These are phyloP conservation scores for Parus major DNA, from an alignment of 2,113 vertebrate species.

Conservation along the genomic window DNA sequence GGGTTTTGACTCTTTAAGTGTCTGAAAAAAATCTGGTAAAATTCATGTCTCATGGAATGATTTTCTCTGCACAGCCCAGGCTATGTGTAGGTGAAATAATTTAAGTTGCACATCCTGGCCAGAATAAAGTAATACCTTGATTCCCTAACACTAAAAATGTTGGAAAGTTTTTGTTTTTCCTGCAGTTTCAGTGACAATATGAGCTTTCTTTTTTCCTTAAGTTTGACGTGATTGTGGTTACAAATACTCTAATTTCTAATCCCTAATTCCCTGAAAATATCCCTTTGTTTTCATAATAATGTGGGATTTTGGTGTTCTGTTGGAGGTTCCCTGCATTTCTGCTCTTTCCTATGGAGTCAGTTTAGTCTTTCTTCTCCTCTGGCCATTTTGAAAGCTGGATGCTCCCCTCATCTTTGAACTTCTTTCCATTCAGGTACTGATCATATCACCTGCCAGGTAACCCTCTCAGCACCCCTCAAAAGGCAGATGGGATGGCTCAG, in stretches of 20 bases:
- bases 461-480: background rate
- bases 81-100: background rate
- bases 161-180: background rate
- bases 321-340: background rate
- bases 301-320: background rate
- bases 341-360: background rate
- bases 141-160: background rate
- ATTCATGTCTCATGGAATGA: background rate
- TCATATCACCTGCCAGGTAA: background rate
- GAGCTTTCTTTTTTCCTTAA: background rate
- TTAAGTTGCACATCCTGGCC: background rate
- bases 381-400: background rate
- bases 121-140: background rate
- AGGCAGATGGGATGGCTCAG: background rate
- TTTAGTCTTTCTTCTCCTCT: background rate
- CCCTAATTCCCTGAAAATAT: background rate
- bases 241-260: background rate
- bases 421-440: background rate
- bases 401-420: background rate
- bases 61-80: background rate
- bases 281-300: background rate
- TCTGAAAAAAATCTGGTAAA: background rate
- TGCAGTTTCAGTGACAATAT: fast-evolving
- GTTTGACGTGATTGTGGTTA: background rate
- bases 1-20: background rate